phyloP scores from a whole-genome alignment of 2,113 vertebrate species.

The Pteropus alecto region DNA sequence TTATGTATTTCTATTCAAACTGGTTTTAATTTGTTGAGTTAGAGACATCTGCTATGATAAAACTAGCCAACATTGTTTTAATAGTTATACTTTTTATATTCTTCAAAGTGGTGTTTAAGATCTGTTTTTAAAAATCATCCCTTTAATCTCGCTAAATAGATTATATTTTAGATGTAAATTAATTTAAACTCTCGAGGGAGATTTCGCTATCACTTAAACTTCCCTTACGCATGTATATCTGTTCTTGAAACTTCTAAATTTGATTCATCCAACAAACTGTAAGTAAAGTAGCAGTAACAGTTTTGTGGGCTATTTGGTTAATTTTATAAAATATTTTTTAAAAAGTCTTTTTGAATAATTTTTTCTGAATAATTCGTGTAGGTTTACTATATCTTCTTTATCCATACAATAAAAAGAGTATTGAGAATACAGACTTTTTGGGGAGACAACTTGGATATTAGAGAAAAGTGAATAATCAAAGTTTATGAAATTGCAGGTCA shows the following conservation, averaged over 20 bases:
- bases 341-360: background rate
- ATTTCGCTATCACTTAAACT: background rate
- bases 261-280: background rate
- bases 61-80: background rate
- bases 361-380: background rate
- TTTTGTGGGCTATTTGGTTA: background rate
- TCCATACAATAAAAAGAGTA: background rate
- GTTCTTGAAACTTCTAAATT: background rate
- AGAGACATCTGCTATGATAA: background rate
- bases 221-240: background rate
- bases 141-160: background rate
- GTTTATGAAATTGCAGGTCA: background rate
- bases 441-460: background rate
- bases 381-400: background rate
- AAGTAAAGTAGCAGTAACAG: background rate
- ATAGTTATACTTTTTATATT: background rate
- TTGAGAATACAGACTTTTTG: background rate
- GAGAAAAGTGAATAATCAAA: background rate
- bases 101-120: background rate
- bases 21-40: background rate
- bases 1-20: background rate
- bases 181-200: background rate
- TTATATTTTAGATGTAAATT: background rate
- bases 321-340: conserved; percentile 27
- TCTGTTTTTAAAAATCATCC: background rate